These are phyloP conservation scores for Agriotes lineatus DNA, from an alignment of 2,888 invertebrate genomes.

Conservation along the genomic window DNA sequence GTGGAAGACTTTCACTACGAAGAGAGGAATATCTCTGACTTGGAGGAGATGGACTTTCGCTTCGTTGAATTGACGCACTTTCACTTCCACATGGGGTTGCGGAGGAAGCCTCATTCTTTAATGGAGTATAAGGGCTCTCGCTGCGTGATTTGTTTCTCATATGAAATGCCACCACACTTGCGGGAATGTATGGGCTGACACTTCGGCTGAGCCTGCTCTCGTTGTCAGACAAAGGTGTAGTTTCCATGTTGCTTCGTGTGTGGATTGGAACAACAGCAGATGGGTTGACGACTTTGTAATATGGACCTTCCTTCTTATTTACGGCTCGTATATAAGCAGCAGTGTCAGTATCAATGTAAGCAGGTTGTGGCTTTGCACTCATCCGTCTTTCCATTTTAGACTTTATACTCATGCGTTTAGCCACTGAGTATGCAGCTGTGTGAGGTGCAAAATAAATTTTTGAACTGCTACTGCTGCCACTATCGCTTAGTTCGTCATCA, in stretches of 20 bases:
- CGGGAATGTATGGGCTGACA: too few relatives aligned
- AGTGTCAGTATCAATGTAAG: background rate
- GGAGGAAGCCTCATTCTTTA: background rate
- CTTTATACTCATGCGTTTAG: slow-evolving; percentile 5
- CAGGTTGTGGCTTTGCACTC: background rate
- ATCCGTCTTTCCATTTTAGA: background rate
- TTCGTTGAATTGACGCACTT: too few relatives aligned
- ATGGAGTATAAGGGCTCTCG: slow-evolving; percentile 1
- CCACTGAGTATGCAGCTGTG: slow-evolving; percentile 13
- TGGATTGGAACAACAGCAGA: too few relatives aligned
- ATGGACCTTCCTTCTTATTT: background rate
- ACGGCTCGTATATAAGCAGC: background rate
- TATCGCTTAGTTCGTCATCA: slow-evolving; percentile 13
- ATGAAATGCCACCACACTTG: background rate
- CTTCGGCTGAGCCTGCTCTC: too few relatives aligned
- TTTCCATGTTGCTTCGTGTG: too few relatives aligned
- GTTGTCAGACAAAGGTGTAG: too few relatives aligned
- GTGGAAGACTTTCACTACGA: background rate
- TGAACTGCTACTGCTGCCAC: slow-evolving; percentile 15
- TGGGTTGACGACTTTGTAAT: background rate
- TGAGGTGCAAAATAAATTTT: slow-evolving; percentile 20
- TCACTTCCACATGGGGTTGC: too few relatives aligned
- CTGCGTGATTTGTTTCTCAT: background rate
- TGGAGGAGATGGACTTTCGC: background rate
- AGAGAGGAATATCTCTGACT: background rate